A percentile compares a stretch with the other conserved stretches of the same genome.
Evolutionary conservation across 2,113 vertebrate genomes (phyloP).

Genomic region (Chloropsis cyanopogon): DNA sequence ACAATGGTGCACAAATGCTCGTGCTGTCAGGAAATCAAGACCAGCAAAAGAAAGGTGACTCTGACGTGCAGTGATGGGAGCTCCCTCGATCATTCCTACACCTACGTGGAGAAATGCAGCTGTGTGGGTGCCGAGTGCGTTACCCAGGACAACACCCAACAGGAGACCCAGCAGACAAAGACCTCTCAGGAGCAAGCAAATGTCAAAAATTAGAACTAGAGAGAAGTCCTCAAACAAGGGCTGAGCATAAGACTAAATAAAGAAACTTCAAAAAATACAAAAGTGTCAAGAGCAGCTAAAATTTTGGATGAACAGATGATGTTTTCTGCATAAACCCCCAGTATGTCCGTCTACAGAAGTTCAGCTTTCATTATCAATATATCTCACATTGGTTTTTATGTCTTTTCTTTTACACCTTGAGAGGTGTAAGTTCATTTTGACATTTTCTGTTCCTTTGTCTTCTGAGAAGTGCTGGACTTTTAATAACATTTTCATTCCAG

Average conservation of each 20-base stretch:
- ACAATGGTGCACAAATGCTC: slow-evolving; percentile 40
- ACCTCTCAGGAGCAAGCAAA: neutral
- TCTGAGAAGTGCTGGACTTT: neutral
- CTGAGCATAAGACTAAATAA: neutral
- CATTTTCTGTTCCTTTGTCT: neutral
- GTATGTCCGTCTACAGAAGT: neutral
- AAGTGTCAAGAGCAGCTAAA: slow-evolving; percentile 39
- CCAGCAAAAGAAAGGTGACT: slow-evolving; percentile 43
- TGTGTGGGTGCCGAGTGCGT: slow-evolving; percentile 51
- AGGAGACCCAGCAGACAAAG: neutral
- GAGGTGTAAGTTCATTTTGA: neutral
- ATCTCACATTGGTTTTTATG: neutral
- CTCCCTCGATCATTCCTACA: slow-evolving; percentile 38
- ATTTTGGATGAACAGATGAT: neutral
- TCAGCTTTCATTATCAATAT: neutral
- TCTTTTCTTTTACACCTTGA: neutral
- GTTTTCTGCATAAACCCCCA: neutral
- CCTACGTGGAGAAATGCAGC: slow-evolving; percentile 68
- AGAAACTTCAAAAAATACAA: neutral
- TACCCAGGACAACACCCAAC: neutral
- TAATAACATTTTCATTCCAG: neutral
- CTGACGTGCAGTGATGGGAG: slow-evolving; percentile 54
- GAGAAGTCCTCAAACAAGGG: neutral
- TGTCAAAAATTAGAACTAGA: neutral
- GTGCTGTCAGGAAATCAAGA: slow-evolving; percentile 71